These are phyloP conservation scores for Augiades crinisus DNA, from an alignment of 2,888 invertebrate genomes.

Conservation along the genomic window DNA sequence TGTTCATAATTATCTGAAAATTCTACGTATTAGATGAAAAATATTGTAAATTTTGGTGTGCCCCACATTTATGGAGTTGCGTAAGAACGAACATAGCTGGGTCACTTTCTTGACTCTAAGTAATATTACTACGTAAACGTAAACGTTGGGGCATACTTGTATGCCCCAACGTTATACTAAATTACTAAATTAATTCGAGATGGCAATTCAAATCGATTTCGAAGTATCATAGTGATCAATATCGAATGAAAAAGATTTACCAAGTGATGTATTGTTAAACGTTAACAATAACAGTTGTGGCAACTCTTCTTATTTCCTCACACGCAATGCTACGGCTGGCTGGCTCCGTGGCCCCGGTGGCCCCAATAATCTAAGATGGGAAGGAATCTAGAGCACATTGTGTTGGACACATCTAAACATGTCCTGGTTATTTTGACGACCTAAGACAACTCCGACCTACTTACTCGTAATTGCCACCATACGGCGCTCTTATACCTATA, in stretches of 20 bases:
- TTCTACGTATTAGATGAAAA: constrained; percentile 5
- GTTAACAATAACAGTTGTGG: constrained; percentile 8
- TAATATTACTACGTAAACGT: too few relatives aligned
- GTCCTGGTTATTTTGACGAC: constrained; percentile 4
- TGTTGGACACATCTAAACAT: not conserved
- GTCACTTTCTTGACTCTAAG: too few relatives aligned
- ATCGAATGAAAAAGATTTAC: not conserved
- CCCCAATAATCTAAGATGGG: not conserved
- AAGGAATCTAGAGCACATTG: not conserved
- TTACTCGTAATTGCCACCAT: too few relatives aligned
- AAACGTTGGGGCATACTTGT: too few relatives aligned
- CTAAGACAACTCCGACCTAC: not conserved
- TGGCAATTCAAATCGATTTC: too few relatives aligned
- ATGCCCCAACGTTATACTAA: too few relatives aligned
- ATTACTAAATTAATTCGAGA: too few relatives aligned
- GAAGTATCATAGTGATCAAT: not conserved
- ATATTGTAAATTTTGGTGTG: not conserved
- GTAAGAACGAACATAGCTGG: too few relatives aligned
- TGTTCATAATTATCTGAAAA: not conserved
- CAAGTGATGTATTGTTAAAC: constrained; percentile 5
- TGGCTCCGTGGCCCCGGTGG: not conserved
- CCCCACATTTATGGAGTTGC: not conserved
- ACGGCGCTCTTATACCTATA: too few relatives aligned
- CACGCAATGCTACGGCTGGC: constrained; percentile 6
- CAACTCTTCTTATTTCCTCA: not conserved